Conservation (phyloP, 2,797 vertebrate species). For the Cryptoprocta ferox region DNA sequence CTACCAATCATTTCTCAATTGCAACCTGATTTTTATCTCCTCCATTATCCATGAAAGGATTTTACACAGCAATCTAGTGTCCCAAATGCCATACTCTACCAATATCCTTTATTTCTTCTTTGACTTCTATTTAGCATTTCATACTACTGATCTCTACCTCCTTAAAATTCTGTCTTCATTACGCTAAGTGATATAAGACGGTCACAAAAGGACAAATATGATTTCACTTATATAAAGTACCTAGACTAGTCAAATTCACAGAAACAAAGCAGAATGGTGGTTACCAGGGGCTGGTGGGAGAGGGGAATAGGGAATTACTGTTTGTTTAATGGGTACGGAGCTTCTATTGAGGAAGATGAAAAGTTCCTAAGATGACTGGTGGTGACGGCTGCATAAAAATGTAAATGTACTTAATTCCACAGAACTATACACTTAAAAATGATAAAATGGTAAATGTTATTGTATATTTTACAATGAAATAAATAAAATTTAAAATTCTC, state of each 20-base stretch:
- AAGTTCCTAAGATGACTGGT: background rate
- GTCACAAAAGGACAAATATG: background rate
- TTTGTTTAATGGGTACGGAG: background rate
- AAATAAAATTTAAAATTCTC: background rate
- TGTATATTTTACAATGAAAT: background rate
- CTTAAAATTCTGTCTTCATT: background rate
- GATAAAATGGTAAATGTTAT: background rate
- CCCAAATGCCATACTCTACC: background rate
- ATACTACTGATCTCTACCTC: background rate
- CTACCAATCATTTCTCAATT: background rate
- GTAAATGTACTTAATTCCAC: background rate
- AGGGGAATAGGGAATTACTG: background rate
- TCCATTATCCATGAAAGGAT: background rate
- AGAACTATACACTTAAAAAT: background rate
- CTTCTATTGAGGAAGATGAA: background rate
- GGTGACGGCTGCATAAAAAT: background rate
- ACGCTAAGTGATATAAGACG: constrained; percentile 6
- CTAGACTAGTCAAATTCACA: background rate
- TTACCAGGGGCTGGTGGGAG: background rate
- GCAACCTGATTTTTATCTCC: constrained; percentile 14
- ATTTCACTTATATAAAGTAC: background rate
- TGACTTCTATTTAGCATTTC: background rate
- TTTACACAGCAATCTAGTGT: background rate
- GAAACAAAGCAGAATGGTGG: background rate
- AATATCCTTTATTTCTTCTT: constrained; percentile 19